Percentiles rank a stretch among this genome's conserved stretches.
Conservation (phyloP, 2,888 invertebrate species). For the Yponomeuta plumbellus region DNA sequence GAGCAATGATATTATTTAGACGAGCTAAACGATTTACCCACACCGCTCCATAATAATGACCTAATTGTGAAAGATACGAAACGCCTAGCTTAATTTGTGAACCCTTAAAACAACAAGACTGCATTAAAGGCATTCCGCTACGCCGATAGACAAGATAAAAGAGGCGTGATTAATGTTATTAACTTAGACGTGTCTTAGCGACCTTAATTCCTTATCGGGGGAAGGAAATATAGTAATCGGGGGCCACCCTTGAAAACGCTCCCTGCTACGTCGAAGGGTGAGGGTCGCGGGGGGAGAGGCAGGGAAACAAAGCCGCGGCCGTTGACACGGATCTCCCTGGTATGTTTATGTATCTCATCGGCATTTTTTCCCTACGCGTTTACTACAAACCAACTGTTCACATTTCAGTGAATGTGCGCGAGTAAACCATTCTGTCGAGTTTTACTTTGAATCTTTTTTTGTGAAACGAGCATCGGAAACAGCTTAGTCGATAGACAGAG, state of each 20-base stretch:
- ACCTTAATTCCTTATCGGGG: slow-evolving; percentile 59
- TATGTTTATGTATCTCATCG: slow-evolving; percentile 65
- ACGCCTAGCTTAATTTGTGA: not conserved
- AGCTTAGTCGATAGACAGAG: too few relatives aligned
- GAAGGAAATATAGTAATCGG: slow-evolving; percentile 46
- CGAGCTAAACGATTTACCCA: not conserved
- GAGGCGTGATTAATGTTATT: slow-evolving; percentile 53
- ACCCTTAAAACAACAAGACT: slow-evolving; percentile 24
- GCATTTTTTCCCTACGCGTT: slow-evolving; percentile 59
- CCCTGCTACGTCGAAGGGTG: slow-evolving; percentile 29
- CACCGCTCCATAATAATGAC: not conserved
- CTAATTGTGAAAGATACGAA: slow-evolving; percentile 3
- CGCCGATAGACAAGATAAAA: slow-evolving; percentile 37
- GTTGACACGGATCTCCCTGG: slow-evolving; percentile 69
- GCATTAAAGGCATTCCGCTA: slow-evolving; percentile 16
- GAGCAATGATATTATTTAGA: too few relatives aligned
- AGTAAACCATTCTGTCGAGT: too few relatives aligned
- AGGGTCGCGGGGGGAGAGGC: slow-evolving; percentile 31
- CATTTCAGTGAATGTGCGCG: slow-evolving; percentile 1
- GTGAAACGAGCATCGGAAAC: too few relatives aligned
- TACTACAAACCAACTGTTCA: slow-evolving; percentile 17
- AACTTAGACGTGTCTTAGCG: slow-evolving; percentile 55
- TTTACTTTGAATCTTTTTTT: too few relatives aligned
- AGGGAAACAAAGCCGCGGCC: slow-evolving; percentile 52
- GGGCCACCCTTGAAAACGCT: slow-evolving; percentile 65